Evolutionary conservation across 2,888 invertebrate genomes (phyloP), one percentile per base, ranked within the genome.

Genomic region (Microctonus aethiopoides): DNA sequence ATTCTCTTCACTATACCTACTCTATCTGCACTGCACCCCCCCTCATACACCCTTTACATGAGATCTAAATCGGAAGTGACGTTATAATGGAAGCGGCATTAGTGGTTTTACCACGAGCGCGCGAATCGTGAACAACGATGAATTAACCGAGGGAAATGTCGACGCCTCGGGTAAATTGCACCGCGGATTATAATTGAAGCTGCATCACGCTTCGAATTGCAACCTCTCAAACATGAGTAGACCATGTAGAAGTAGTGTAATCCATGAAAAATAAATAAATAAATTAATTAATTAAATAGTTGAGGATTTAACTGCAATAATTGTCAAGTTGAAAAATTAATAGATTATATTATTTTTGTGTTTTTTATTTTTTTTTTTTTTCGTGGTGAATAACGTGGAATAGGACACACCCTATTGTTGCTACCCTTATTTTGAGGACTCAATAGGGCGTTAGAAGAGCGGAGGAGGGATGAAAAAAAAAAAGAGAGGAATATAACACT

Each of bases 61-160:
- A 78, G 78, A 78, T 79, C 77, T 76, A 80, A 82, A 83, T 84
- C 81, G 83, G 81, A 83, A 81, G 81, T 81, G 83, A 83, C 81
- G 76, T 83, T 81, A 83, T 83, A 82, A 82, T 81, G 82, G 82
- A 81, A 77, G 76, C 75, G 74, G 80, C 80, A 82, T 81, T 82
- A 83, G 83, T 78, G 82, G 82, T 80, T 81, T 81, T 79, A 78
- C 75, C 77, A 74, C 71, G 66, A 70, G n/a, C n/a, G 70, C 72
- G 72, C 67, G 72, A 63, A 74, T 72, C 76, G 75, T 72, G 75
- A 76, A 70, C 72, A 72, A 74, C 46, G 16, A 46, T 46, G 16
- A 46, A 79, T 77, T 78, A 77, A 76, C 73, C 70, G 64, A 72
- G 72, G 78, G 77, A 78, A 81, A 76, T 75, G 72, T 75, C 73